Conservation (phyloP, 2,888 invertebrate genomes). For the Hermaeophaga mercurialis region DNA sequence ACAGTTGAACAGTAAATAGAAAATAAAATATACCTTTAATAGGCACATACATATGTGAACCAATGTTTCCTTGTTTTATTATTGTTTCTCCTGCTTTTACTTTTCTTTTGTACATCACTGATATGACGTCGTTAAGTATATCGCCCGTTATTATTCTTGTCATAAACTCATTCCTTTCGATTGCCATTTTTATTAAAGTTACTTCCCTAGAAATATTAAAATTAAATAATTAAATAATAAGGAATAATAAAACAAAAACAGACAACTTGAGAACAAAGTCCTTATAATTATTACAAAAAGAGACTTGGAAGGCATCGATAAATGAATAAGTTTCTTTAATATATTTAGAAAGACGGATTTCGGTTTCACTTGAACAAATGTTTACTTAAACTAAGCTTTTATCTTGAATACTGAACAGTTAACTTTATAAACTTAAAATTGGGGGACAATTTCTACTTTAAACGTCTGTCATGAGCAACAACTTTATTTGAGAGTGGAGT, state of each 20-base stretch:
- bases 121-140: conserved; percentile 47
- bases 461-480: too few relatives aligned
- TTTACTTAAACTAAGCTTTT: background rate
- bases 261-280: too few relatives aligned
- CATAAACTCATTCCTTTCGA: conserved; percentile 52
- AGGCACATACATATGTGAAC: conserved; percentile 85
- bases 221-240: background rate
- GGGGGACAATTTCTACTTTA: too few relatives aligned
- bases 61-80: conserved; percentile 51
- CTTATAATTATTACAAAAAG: background rate
- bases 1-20: too few relatives aligned
- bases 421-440: too few relatives aligned
- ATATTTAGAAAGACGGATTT: background rate
- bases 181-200: conserved; percentile 46
- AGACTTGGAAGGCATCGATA: background rate
- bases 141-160: conserved; percentile 44
- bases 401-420: too few relatives aligned
- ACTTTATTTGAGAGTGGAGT: too few relatives aligned
- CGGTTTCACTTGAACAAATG: background rate
- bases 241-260: too few relatives aligned
- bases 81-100: conserved; percentile 46
- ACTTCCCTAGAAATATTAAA: conserved; percentile 47
- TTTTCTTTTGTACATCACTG: conserved; percentile 49
- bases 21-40: conserved; percentile 72
- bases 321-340: background rate